phyloP scores from a whole-genome alignment of 2,888 invertebrate species.

The Galeopsomyia nigrocyanea region DNA sequence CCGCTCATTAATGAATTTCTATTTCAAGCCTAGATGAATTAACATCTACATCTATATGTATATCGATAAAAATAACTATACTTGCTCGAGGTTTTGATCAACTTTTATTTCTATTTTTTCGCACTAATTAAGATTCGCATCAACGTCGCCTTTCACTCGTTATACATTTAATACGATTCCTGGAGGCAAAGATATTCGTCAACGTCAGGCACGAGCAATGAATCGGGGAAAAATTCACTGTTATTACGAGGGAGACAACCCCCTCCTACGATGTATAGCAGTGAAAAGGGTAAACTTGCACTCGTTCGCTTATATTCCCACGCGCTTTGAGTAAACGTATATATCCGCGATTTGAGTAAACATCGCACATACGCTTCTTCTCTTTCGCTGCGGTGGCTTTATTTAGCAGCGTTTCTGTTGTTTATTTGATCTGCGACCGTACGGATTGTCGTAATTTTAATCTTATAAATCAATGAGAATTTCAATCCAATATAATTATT shows the following conservation, averaged over 20 bases:
- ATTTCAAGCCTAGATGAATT: no score
- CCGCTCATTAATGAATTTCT: no score
- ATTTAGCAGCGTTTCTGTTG: no score
- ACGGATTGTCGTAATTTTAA: neutral
- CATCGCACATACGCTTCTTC: slow-evolving; percentile 31
- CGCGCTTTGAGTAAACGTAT: slow-evolving; percentile 36
- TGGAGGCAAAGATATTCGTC: slow-evolving; percentile 20
- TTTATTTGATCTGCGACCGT: no score
- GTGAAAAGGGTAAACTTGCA: slow-evolving; percentile 43
- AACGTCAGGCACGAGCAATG: slow-evolving; percentile 49
- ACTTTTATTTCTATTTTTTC: no score
- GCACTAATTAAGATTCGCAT: slow-evolving; percentile 16
- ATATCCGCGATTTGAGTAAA: slow-evolving; percentile 42
- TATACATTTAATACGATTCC: slow-evolving; percentile 6
- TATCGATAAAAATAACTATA: no score
- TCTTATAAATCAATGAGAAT: no score
- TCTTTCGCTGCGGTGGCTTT: neutral
- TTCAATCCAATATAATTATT: no score
- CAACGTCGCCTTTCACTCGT: neutral
- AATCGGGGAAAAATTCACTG: slow-evolving; percentile 57
- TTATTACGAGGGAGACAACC: slow-evolving; percentile 49
- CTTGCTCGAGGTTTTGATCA: no score
- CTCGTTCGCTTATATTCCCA: slow-evolving; percentile 47
- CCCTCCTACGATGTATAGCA: slow-evolving; percentile 46
- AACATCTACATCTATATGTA: no score